These are phyloP conservation scores for Hydractinia symbiolongicarpus DNA, from an alignment of 30 jellyfish, hydroid and myxozoan species.

Conservation along the genomic window DNA sequence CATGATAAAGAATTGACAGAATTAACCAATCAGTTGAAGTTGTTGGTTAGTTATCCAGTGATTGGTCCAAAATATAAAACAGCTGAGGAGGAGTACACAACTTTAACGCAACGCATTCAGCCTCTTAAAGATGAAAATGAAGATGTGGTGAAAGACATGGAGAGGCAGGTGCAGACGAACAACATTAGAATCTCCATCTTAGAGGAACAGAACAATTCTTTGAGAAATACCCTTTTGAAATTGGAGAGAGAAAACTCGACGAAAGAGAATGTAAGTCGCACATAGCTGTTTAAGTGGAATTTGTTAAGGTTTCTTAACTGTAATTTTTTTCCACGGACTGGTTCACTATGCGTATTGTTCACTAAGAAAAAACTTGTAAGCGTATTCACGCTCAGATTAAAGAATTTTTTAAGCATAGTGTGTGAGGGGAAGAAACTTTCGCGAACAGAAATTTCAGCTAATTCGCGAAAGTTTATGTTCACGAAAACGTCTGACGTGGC, in stretches of 20 bases:
- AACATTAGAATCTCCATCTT: constrained; percentile 49
- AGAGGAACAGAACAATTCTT: constrained; percentile 43
- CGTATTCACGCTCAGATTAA: too few relatives aligned
- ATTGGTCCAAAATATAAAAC: constrained; percentile 23
- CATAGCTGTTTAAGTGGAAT: too few relatives aligned
- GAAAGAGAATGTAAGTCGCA: too few relatives aligned
- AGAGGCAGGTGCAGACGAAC: constrained; percentile 49
- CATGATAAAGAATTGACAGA: constrained; percentile 9
- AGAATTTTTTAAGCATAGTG: too few relatives aligned
- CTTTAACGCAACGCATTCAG: neutral
- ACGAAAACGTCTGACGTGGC: too few relatives aligned
- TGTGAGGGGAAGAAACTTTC: too few relatives aligned
- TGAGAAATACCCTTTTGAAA: constrained; percentile 41
- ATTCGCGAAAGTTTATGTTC: too few relatives aligned
- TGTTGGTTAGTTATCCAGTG: constrained; percentile 68
- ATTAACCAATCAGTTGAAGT: constrained; percentile 15
- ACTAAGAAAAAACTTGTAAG: too few relatives aligned
- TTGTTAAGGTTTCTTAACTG: too few relatives aligned
- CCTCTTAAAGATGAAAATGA: neutral
- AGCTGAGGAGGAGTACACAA: constrained; percentile 8
- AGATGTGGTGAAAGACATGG: constrained; percentile 41
- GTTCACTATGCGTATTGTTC: too few relatives aligned
- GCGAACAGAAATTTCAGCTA: too few relatives aligned
- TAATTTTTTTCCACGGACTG: too few relatives aligned
- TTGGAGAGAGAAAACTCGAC: neutral